Percentiles rank a stretch among this genome's conserved stretches.
Evolutionary conservation across 2,113 vertebrate species (phyloP).

Genomic region (Climacteris rufus): DNA sequence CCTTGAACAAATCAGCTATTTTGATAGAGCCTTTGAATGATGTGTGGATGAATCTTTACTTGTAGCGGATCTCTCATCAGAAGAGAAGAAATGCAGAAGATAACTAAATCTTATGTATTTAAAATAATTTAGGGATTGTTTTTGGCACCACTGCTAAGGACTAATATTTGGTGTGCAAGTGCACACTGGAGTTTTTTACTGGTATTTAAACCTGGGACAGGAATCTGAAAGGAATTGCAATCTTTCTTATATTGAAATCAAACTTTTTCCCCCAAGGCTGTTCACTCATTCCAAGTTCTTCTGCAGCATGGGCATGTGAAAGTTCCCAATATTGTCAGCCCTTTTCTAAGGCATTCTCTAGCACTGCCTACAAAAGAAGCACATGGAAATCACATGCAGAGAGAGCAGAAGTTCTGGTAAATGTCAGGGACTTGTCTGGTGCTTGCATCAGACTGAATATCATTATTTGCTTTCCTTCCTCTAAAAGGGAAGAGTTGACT

Average conservation of each 20-base stretch:
- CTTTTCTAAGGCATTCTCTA: neutral
- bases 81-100: neutral
- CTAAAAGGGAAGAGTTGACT: neutral
- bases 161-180: slow-evolving; percentile 13
- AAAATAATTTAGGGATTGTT: neutral
- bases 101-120: neutral
- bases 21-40: neutral
- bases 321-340: neutral
- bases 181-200: neutral
- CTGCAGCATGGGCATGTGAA: neutral
- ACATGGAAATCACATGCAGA: slow-evolving; percentile 1
- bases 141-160: slow-evolving; percentile 20
- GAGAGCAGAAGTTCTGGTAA: neutral
- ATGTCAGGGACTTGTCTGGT: neutral
- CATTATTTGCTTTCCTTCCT: neutral
- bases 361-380: neutral
- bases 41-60: neutral
- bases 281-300: slow-evolving; percentile 4
- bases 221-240: neutral
- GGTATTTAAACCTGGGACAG: slow-evolving; percentile 21
- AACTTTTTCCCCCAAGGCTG: neutral
- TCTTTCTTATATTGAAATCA: neutral
- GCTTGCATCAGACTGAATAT: neutral
- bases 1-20: neutral
- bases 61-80: neutral